Conservation (phyloP, 2,888 invertebrate species). For the Ametastegia equiseti region DNA sequence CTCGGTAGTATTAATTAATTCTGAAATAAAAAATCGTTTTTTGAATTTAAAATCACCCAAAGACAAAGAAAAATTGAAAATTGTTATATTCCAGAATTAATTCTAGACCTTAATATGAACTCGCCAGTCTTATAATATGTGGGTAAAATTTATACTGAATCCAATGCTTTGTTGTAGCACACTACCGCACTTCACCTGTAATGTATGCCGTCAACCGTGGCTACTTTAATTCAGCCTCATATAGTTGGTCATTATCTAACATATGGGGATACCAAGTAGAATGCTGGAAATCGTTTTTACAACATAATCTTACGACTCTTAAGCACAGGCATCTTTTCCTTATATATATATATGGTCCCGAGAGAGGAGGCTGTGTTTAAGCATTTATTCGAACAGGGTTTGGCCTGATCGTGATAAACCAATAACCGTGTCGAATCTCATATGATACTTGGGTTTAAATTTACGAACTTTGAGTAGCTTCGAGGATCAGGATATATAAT, state of each 20-base stretch:
- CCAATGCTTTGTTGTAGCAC: neutral
- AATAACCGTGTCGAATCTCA: conserved; percentile 25
- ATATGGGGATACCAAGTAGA: neutral
- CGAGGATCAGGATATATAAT: neutral
- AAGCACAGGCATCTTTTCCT: neutral
- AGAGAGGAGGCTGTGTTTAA: neutral
- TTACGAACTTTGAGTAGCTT: conserved; percentile 2
- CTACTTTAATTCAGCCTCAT: neutral
- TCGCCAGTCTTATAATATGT: too few species aligned
- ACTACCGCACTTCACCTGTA: neutral
- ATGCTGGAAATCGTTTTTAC: conserved; percentile 13
- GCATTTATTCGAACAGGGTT: conserved; percentile 12
- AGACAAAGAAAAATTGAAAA: too few species aligned
- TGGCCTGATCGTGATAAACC: conserved; percentile 19
- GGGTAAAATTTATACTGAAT: too few species aligned
- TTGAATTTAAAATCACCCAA: too few species aligned
- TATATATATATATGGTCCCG: too few species aligned
- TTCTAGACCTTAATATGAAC: too few species aligned
- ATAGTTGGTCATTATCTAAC: neutral
- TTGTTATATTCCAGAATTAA: too few species aligned
- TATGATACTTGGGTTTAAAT: neutral
- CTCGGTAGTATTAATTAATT: too few species aligned
- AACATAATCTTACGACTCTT: neutral
- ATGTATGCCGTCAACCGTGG: too few species aligned
- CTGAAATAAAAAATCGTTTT: too few species aligned